Evolutionary conservation across 2,113 vertebrate genomes (phyloP).

Genomic region (Mobula birostris): DNA sequence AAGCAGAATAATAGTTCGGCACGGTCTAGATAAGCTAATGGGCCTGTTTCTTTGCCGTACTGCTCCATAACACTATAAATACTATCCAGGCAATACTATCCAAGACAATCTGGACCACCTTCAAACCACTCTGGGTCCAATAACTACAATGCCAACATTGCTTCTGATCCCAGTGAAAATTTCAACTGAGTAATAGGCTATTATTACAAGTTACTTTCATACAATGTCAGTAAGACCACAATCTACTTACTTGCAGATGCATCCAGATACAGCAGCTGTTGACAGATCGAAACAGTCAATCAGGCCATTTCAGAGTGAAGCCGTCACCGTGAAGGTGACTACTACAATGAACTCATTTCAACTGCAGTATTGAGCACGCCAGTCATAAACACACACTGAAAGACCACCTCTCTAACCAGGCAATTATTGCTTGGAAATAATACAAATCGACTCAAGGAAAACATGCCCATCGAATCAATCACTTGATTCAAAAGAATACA

Average conservation of each 20-base stretch:
- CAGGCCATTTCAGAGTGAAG: background rate
- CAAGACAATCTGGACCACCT: no score
- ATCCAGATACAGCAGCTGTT: background rate
- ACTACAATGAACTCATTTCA: background rate
- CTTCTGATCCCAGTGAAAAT: background rate
- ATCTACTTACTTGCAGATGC: background rate
- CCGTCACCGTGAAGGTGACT: conserved; percentile 2
- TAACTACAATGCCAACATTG: background rate
- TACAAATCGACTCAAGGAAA: background rate
- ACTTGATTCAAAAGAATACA: background rate
- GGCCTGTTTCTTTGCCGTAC: no score
- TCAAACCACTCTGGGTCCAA: background rate
- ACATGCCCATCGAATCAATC: background rate
- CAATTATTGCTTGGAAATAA: background rate
- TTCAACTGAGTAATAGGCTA: background rate
- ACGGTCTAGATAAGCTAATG: no score
- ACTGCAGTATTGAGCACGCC: no score
- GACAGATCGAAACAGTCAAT: background rate
- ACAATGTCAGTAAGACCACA: background rate
- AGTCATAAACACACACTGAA: background rate
- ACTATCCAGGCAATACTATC: background rate
- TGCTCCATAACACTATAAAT: background rate
- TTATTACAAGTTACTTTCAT: background rate
- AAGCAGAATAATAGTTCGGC: no score
- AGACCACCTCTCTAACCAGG: background rate